These are phyloP conservation scores for Mus caroli DNA, from an alignment of 2,797 vertebrate genomes.

Conservation along the genomic window DNA sequence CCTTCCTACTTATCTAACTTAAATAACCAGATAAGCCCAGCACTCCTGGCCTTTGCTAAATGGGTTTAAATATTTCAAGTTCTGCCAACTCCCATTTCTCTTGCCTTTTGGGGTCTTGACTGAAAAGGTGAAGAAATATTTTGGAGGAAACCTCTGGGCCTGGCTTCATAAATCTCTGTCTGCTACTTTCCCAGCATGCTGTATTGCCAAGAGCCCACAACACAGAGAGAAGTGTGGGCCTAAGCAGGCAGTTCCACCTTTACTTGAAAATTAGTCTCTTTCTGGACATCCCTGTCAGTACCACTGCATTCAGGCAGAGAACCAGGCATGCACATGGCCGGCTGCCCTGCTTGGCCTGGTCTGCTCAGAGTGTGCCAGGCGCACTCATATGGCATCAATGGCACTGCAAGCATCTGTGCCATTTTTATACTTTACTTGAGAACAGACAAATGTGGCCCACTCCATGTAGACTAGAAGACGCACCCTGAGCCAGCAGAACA, in stretches of 20 bases:
- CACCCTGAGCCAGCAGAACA: constrained; percentile 83
- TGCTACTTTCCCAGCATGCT: constrained; percentile 22
- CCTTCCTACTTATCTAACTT: constrained; percentile 75
- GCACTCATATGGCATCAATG: background rate
- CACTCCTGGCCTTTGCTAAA: constrained; percentile 72
- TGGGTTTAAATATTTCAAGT: constrained; percentile 76
- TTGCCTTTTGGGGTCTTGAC: constrained; percentile 34
- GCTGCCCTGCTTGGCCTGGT: background rate
- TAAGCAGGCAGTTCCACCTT: background rate
- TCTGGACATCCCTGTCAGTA: background rate
- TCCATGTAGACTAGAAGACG: constrained; percentile 57
- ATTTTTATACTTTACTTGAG: constrained; percentile 67
- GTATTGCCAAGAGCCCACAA: background rate
- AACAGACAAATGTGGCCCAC: constrained; percentile 76
- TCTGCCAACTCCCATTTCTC: constrained; percentile 70
- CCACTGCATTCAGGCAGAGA: background rate
- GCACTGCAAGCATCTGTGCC: constrained; percentile 31
- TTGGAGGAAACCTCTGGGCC: constrained; percentile 45
- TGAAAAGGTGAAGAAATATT: constrained; percentile 73
- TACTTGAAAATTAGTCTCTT: background rate
- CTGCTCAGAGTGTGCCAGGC: background rate
- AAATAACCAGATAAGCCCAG: constrained; percentile 72
- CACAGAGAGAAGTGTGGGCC: background rate
- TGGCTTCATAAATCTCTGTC: constrained; percentile 52
- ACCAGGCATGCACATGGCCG: background rate